Conservation (phyloP, 2,113 vertebrate genomes). For the Oophaga pumilio region DNA sequence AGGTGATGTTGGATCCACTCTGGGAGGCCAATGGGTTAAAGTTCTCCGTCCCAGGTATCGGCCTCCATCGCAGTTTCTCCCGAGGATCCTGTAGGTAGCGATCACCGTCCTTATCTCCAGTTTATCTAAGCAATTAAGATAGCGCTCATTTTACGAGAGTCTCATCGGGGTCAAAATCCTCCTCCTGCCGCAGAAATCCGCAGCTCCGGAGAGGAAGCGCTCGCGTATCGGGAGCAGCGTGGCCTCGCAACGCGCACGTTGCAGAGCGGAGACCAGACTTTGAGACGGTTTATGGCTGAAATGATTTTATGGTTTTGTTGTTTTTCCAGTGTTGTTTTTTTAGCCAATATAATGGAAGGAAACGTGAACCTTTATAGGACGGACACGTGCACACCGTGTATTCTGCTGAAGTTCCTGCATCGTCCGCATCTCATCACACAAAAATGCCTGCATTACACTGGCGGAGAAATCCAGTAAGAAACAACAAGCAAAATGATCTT, state of each 20-base stretch:
- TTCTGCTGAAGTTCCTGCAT: too few species aligned
- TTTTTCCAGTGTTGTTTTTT: background rate
- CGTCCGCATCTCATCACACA: too few species aligned
- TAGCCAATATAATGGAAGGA: background rate
- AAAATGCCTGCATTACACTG: too few species aligned
- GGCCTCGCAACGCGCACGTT: too few species aligned
- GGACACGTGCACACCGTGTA: too few species aligned
- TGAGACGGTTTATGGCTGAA: background rate
- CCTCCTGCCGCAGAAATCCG: background rate
- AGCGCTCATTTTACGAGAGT: background rate
- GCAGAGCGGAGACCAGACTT: background rate
- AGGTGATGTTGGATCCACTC: background rate
- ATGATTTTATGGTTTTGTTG: background rate
- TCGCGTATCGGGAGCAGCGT: background rate
- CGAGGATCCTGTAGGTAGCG: background rate
- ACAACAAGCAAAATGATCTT: too few species aligned
- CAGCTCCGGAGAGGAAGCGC: background rate
- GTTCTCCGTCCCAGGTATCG: background rate
- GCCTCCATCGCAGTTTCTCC: background rate
- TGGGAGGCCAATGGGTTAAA: background rate
- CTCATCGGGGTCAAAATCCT: slow-evolving; percentile 11
- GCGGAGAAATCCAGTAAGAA: too few species aligned
- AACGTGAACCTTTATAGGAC: background rate
- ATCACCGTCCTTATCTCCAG: background rate
- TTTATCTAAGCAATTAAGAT: slow-evolving; percentile 33